Conservation (phyloP, 2,113 vertebrate genomes). For the Neolamprologus modestus region DNA sequence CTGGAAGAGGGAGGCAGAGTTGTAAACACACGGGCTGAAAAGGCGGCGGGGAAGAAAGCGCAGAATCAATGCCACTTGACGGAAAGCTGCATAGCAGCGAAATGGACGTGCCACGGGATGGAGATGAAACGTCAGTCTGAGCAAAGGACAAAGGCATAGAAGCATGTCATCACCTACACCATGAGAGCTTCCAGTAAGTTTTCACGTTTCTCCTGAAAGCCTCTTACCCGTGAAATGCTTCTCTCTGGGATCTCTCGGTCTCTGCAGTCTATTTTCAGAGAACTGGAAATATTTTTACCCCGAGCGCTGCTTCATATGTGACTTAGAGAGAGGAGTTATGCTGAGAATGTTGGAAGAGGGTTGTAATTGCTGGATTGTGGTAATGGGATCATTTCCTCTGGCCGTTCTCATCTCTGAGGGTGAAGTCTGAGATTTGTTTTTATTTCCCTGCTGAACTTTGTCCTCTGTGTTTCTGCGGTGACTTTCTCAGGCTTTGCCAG, state of each 20-base stretch:
- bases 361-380: slow-evolving; percentile 56
- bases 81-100: background rate
- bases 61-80: background rate
- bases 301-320: slow-evolving; percentile 4
- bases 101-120: slow-evolving; percentile 8
- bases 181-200: slow-evolving; percentile 65
- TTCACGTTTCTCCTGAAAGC: background rate
- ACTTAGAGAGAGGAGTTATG: slow-evolving; percentile 40
- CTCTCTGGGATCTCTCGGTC: background rate
- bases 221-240: background rate
- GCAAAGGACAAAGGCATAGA: background rate
- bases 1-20: slow-evolving; percentile 29
- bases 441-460: slow-evolving; percentile 32
- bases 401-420: slow-evolving; percentile 35
- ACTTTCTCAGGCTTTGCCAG: background rate
- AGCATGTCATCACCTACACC: slow-evolving; percentile 17
- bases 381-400: slow-evolving; percentile 41
- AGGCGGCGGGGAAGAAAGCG: background rate
- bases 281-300: background rate
- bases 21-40: slow-evolving; percentile 25
- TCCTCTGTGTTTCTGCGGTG: slow-evolving; percentile 14
- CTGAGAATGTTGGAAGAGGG: slow-evolving; percentile 42
- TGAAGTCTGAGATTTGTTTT: slow-evolving; percentile 14
- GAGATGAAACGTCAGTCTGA: slow-evolving; percentile 6
- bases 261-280: slow-evolving; percentile 23